Evolutionary conservation across 2,797 vertebrate genomes (phyloP), one percentile per base, ranked within the genome.

Genomic region (Psittacula echo): DNA sequence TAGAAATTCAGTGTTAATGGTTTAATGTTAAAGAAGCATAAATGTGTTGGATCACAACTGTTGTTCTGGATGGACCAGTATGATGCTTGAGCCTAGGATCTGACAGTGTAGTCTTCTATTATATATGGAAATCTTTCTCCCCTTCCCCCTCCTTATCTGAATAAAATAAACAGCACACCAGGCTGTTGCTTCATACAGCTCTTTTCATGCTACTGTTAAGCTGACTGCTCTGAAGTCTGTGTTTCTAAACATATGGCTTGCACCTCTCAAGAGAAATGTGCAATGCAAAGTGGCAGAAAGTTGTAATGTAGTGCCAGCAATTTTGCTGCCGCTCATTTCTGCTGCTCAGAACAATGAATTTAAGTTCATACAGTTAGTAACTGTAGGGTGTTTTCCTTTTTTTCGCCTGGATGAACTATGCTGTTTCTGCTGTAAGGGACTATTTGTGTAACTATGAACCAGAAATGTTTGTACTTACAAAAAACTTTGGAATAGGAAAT

Each of bases 281-380:
- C 47, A 50, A 58, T 71, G 85, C 56, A 53, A 67, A 83, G 85
- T 67, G 75, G 65, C 78, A 94, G 78, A 71, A 87, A 89, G 89
- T 92, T 80, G 44, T 1, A 0, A 27, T 51, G 75, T 27, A 64
- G 39, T 51, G 89, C 76, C 70, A 79, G 45, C 70, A 71, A 80
- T 71, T 82, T 76, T 61, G n/a, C 56, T 83, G 54, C 87, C 77
- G 48, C 75, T 93, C 13, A 34, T 71, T 91, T 93, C 78, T 94
- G 56, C 65, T 77, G 81, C 80, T 86, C 83, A 74, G 80, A 90
- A 53, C 77, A 72, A 65, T 53, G 23, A 80, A 23, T 90, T 50
- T 41, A 64, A 90, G 29, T 61, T 29, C 37, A 37, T 54, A 13
- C 14, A 61, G 30, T 56, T 44, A 48, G 73, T 83, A 85, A 47